A percentile compares a stretch with the other conserved stretches of the same genome.
Conservation (phyloP, 2,888 invertebrate species). For the Dexiosoma caninum region DNA sequence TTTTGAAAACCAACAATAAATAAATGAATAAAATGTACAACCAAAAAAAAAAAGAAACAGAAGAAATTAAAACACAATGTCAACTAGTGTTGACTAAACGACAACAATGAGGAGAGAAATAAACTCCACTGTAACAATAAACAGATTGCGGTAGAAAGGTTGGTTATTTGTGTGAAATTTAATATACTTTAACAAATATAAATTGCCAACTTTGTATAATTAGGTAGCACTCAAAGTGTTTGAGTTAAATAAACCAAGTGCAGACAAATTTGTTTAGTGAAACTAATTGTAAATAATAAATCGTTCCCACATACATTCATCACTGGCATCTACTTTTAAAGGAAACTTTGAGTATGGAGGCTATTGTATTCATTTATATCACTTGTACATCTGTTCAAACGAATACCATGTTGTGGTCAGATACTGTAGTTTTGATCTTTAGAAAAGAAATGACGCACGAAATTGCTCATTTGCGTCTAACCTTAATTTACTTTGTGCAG, state of each 20-base stretch:
- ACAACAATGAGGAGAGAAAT: neutral
- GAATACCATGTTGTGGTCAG: too few species aligned
- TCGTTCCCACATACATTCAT: too few species aligned
- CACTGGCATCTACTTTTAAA: too few species aligned
- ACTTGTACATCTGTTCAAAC: too few species aligned
- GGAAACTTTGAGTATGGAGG: too few species aligned
- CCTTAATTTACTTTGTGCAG: too few species aligned
- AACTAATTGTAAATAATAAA: neutral
- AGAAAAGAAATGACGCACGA: too few species aligned
- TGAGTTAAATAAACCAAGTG: neutral
- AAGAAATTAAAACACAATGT: conserved; percentile 1
- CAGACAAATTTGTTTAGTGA: neutral
- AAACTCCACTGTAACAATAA: conserved; percentile 19
- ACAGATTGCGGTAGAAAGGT: neutral
- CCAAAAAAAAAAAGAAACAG: neutral
- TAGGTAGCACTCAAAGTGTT: neutral
- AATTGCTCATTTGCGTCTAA: too few species aligned
- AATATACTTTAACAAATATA: neutral
- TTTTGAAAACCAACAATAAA: neutral
- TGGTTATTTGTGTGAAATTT: neutral
- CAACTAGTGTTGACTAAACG: conserved; percentile 28
- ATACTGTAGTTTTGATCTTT: too few species aligned
- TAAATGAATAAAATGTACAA: neutral
- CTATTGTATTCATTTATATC: too few species aligned
- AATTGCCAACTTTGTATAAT: conserved; percentile 3